Evolutionary conservation across 2,113 vertebrate species (phyloP).

Genomic region (Chloropsis hardwickii): DNA sequence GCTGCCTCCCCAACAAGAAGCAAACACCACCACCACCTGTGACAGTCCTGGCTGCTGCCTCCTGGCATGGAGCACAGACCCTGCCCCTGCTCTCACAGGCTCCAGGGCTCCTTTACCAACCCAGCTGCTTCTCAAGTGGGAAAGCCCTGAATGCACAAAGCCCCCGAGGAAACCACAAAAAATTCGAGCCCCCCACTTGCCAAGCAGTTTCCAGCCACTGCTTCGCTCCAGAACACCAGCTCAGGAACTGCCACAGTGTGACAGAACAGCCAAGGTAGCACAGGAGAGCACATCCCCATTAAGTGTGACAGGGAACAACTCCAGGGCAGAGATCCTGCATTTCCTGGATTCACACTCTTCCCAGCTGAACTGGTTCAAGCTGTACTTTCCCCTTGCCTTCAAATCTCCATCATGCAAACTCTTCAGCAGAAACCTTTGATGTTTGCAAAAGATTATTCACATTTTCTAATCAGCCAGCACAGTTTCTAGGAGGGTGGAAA

Average conservation of each 20-base stretch:
- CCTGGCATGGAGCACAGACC: not conserved
- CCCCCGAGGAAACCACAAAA: fast-evolving
- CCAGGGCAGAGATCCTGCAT: not conserved
- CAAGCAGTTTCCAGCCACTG: not conserved
- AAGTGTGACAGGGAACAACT: not conserved
- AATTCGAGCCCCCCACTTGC: not conserved
- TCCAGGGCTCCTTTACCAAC: not conserved
- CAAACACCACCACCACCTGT: not conserved
- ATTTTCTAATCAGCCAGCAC: constrained; percentile 15
- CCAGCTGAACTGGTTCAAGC: not conserved
- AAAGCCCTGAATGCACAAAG: not conserved
- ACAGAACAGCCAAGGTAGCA: not conserved
- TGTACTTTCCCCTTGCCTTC: not conserved
- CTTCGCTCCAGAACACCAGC: not conserved
- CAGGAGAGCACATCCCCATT: not conserved
- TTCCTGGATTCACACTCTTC: not conserved
- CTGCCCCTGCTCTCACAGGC: not conserved
- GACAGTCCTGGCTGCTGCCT: not conserved
- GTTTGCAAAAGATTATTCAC: not conserved
- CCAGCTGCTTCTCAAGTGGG: not conserved
- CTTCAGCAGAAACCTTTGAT: not conserved
- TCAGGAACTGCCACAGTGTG: not conserved
- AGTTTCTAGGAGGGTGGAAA: constrained; percentile 48
- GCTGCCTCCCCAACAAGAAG: not conserved
- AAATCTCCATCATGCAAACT: not conserved